Evolutionary conservation across 2,797 vertebrate species (phyloP).

Genomic region (Gallinago solitaria): DNA sequence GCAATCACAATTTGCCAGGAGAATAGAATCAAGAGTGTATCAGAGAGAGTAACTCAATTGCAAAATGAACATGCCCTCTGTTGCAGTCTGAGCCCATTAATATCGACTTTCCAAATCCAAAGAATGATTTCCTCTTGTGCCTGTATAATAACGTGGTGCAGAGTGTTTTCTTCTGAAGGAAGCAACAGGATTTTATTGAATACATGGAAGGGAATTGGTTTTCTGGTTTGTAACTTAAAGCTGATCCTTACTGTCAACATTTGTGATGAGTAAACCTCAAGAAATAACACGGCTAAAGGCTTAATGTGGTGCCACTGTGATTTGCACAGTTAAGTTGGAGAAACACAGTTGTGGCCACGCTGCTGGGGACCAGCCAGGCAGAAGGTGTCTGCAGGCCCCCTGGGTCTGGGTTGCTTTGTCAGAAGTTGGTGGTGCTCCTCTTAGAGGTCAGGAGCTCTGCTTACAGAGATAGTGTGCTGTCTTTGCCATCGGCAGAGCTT

Average conservation of each 20-base stretch:
- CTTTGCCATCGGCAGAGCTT: neutral
- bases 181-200: conserved; percentile 11
- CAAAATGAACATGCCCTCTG: neutral
- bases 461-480: neutral
- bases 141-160: neutral
- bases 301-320: conserved; percentile 9
- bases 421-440: neutral
- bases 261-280: neutral
- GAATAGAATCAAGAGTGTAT: conserved; percentile 40
- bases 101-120: neutral
- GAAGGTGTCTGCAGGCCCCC: neutral
- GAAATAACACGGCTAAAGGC: neutral
- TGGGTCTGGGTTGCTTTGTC: neutral
- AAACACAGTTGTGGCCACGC: accelerated
- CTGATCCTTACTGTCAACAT: conserved; percentile 40
- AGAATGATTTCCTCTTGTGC: neutral
- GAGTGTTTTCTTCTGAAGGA: neutral
- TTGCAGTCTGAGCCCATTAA: conserved; percentile 18
- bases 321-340: neutral
- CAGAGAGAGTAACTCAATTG: neutral
- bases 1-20: conserved; percentile 59
- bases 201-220: conserved; percentile 2
- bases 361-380: neutral
- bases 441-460: neutral
- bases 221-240: conserved; percentile 29